phyloP scores from a whole-genome alignment of 2,113 vertebrate species.

The Notechis scutatus region DNA sequence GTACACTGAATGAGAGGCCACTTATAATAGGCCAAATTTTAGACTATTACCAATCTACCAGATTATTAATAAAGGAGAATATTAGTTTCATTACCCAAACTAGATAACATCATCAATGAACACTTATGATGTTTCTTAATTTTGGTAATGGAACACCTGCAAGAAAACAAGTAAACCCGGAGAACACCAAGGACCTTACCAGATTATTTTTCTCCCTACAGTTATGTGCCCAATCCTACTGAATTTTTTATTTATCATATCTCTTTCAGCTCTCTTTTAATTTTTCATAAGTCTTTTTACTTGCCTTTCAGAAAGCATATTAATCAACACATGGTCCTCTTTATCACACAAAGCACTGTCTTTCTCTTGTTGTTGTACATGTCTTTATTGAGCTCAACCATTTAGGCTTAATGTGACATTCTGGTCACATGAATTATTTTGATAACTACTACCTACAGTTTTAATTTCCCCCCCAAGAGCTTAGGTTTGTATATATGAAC shows the following conservation, averaged over 20 bases:
- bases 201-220: neutral
- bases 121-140: too few species aligned
- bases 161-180: too few species aligned
- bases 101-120: too few species aligned
- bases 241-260: neutral
- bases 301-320: constrained; percentile 25
- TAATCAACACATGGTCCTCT: constrained; percentile 22
- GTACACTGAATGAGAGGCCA: neutral
- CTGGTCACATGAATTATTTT: constrained; percentile 27
- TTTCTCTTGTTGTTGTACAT: constrained; percentile 22
- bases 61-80: neutral
- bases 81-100: too few species aligned
- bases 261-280: neutral
- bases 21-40: neutral
- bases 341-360: neutral
- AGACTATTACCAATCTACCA: neutral
- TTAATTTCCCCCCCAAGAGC: constrained; percentile 25
- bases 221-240: neutral
- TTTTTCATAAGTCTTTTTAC: fast-evolving
- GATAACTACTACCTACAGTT: constrained; percentile 24
- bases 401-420: neutral
- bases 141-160: too few species aligned
- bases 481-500: constrained; percentile 26
- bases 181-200: too few species aligned
- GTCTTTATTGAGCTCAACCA: constrained; percentile 7